A percentile compares a stretch with the other conserved stretches of the same genome.
Evolutionary conservation across 1,140 invertebrate genomes (phyloP).

Genomic region (Caenorhabditis brenneri): DNA sequence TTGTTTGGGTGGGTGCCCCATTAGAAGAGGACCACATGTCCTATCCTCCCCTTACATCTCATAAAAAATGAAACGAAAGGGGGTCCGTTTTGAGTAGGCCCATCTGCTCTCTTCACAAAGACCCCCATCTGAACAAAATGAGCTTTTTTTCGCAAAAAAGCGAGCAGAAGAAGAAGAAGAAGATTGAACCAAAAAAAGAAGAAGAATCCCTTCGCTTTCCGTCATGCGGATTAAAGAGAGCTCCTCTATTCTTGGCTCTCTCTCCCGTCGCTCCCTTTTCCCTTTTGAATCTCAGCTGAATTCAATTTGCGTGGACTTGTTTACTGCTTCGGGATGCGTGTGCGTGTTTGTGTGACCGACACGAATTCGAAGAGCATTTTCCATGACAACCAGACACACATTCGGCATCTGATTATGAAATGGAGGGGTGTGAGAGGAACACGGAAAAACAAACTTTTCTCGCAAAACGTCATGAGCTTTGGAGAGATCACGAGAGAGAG

Average conservation of each 20-base stretch:
- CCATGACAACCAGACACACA: neutral
- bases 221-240: neutral
- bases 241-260: neutral
- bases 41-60: neutral
- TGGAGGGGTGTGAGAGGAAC: neutral
- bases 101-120: neutral
- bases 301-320: slow-evolving; percentile 7
- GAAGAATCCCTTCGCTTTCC: neutral
- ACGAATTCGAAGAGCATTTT: no score
- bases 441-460: neutral
- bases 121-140: neutral
- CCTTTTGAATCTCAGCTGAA: neutral
- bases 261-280: no score
- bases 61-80: neutral
- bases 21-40: neutral
- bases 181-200: no score
- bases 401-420: neutral
- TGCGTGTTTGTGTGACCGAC: no score
- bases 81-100: neutral
- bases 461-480: neutral
- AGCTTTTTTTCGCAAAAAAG: neutral
- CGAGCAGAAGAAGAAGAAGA: neutral
- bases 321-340: neutral
- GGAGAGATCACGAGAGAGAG: neutral
- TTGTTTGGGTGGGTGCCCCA: neutral